A percentile compares a stretch with the other conserved stretches of the same genome.
phyloP scores from a whole-genome alignment of 2,797 vertebrate genomes.

The Eutrigla gurnardus region DNA sequence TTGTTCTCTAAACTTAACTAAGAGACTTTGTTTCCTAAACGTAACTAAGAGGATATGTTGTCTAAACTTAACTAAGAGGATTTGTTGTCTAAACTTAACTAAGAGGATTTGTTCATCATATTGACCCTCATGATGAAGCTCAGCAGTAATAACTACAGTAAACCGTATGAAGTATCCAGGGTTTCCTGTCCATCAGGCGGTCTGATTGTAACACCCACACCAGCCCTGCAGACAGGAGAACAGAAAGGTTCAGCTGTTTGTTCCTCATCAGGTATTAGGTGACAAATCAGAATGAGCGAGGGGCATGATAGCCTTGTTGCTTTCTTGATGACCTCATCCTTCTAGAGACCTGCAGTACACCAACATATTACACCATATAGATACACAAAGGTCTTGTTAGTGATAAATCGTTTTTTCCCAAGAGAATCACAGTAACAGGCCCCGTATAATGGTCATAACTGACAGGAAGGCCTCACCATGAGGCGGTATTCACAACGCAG shows the following conservation, averaged over 20 bases:
- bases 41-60: too few relatives aligned
- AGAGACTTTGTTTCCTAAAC: too few relatives aligned
- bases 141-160: slow-evolving; percentile 12
- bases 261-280: slow-evolving; percentile 68
- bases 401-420: neutral
- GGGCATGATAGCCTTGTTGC: slow-evolving; percentile 72
- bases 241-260: slow-evolving; percentile 66
- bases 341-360: slow-evolving; percentile 43
- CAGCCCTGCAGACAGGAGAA: slow-evolving; percentile 62
- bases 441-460: neutral
- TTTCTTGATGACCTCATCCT: slow-evolving; percentile 69
- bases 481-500: neutral
- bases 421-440: too few relatives aligned
- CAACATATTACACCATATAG: slow-evolving; percentile 28
- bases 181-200: slow-evolving; percentile 63
- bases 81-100: too few relatives aligned
- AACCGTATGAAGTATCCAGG: slow-evolving; percentile 49
- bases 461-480: neutral
- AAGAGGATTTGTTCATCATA: too few relatives aligned
- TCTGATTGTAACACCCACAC: slow-evolving; percentile 55
- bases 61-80: too few relatives aligned
- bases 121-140: neutral
- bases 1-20: too few relatives aligned
- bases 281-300: slow-evolving; percentile 58
- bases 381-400: neutral